Evolutionary conservation across 2,797 vertebrate genomes (phyloP).

Genomic region (Austrolebias charrua): DNA sequence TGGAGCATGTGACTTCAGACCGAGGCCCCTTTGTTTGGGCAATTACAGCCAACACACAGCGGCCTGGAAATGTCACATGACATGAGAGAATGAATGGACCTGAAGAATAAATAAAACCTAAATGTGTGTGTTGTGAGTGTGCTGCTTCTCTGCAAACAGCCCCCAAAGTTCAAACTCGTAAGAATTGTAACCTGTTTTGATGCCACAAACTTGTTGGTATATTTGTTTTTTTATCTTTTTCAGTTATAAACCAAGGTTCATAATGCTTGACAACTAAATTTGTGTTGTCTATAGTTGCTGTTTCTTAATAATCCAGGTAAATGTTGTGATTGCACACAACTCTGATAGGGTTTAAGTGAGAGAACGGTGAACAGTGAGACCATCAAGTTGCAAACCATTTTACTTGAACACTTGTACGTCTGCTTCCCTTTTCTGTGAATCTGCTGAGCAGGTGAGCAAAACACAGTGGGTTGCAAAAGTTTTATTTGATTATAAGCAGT

Average conservation of each 20-base stretch:
- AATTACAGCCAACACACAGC: constrained; percentile 59
- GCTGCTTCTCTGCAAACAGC: neutral
- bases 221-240: neutral
- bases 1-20: constrained; percentile 70
- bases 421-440: neutral
- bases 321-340: constrained; percentile 1
- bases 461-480: too few species aligned
- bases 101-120: constrained; percentile 39
- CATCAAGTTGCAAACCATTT: constrained; percentile 4
- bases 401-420: neutral
- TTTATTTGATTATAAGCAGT: too few species aligned
- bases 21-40: constrained; percentile 70
- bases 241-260: too few species aligned
- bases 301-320: constrained; percentile 10
- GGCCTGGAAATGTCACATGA: constrained; percentile 43
- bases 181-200: neutral
- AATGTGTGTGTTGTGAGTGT: constrained; percentile 5
- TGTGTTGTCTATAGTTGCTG: neutral
- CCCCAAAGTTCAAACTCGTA: neutral
- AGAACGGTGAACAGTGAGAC: constrained; percentile 5
- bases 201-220: neutral
- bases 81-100: constrained; percentile 49
- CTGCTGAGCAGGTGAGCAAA: neutral
- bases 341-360: neutral
- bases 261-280: neutral